phyloP scores from a whole-genome alignment of 2,113 vertebrate genomes.

The Atractosteus spatula region DNA sequence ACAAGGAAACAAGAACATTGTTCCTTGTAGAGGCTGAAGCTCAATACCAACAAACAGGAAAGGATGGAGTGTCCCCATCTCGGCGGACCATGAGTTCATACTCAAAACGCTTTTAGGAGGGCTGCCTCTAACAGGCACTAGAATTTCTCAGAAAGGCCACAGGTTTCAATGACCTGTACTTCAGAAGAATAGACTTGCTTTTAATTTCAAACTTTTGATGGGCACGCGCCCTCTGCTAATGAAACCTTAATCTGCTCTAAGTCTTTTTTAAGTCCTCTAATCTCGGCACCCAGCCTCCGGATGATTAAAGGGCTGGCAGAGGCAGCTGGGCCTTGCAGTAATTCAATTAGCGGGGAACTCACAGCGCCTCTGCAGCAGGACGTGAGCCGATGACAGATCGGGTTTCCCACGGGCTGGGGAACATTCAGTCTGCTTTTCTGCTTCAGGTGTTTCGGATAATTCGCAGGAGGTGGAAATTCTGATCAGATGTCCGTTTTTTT shows the following conservation, averaged over 20 bases:
- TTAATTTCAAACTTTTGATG: slow-evolving; percentile 20
- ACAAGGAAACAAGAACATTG: too few relatives aligned
- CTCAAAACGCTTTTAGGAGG: slow-evolving; percentile 1
- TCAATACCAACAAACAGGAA: too few relatives aligned
- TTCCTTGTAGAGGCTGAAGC: too few relatives aligned
- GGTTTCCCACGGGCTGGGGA: slow-evolving; percentile 54
- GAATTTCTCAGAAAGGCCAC: neutral
- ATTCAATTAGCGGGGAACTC: slow-evolving; percentile 56
- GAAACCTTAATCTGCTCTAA: slow-evolving; percentile 68
- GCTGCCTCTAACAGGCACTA: too few relatives aligned
- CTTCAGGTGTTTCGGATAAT: slow-evolving; percentile 29
- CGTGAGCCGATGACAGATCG: slow-evolving; percentile 63
- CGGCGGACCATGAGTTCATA: neutral
- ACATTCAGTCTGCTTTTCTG: slow-evolving; percentile 52
- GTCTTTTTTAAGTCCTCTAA: slow-evolving; percentile 71
- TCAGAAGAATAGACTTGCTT: slow-evolving; percentile 7
- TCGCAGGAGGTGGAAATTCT: slow-evolving; percentile 41
- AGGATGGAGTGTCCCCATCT: neutral
- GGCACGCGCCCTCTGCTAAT: slow-evolving; percentile 47
- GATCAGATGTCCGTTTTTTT: slow-evolving; percentile 22
- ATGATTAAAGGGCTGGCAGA: slow-evolving; percentile 71
- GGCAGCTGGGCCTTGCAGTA: slow-evolving; percentile 73
- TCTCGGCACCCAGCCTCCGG: slow-evolving; percentile 50
- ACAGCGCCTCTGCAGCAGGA: slow-evolving; percentile 29
- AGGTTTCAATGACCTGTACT: neutral